A percentile compares a stretch with the other conserved stretches of the same genome.
Evolutionary conservation across 2,113 vertebrate genomes (phyloP).

Genomic region (Aepyceros melampus): DNA sequence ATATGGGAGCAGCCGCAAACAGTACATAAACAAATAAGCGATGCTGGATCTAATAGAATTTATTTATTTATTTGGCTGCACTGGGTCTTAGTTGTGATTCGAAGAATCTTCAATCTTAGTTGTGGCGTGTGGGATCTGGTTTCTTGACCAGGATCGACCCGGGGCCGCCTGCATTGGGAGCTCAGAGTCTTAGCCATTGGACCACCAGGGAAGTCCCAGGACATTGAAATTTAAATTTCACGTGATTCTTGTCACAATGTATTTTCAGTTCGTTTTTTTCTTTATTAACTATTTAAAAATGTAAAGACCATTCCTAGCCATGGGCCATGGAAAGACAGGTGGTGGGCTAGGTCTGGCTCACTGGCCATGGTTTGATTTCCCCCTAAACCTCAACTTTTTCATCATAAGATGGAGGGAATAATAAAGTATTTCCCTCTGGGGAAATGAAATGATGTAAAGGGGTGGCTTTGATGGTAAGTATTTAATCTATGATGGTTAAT

Average conservation of each 20-base stretch:
- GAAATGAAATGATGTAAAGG: not conserved
- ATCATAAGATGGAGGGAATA: not conserved
- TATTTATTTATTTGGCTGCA: not conserved
- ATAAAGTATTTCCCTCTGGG: not conserved
- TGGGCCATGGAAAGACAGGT: not conserved
- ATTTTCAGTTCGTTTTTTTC: not conserved
- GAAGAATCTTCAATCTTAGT: not conserved
- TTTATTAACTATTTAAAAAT: not conserved
- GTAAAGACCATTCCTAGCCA: not conserved
- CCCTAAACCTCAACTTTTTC: not conserved
- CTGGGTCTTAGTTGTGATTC: not conserved
- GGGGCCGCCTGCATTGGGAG: not conserved
- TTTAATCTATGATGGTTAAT: not conserved
- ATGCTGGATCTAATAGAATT: too few relatives aligned
- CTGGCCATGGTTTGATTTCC: rapidly evolving
- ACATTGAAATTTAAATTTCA: not conserved
- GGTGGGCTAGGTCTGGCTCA: not conserved
- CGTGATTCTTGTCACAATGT: not conserved
- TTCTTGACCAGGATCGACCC: not conserved
- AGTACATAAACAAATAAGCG: rapidly evolving
- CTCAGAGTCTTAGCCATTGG: not conserved
- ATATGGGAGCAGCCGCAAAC: not conserved
- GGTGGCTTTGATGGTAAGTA: not conserved
- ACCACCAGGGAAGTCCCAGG: not conserved
- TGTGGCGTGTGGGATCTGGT: not conserved